Evolutionary conservation across 1,140 invertebrate genomes (phyloP), one percentile per base, ranked within the genome.

Genomic region (Pemphigus obesinymphae): DNA sequence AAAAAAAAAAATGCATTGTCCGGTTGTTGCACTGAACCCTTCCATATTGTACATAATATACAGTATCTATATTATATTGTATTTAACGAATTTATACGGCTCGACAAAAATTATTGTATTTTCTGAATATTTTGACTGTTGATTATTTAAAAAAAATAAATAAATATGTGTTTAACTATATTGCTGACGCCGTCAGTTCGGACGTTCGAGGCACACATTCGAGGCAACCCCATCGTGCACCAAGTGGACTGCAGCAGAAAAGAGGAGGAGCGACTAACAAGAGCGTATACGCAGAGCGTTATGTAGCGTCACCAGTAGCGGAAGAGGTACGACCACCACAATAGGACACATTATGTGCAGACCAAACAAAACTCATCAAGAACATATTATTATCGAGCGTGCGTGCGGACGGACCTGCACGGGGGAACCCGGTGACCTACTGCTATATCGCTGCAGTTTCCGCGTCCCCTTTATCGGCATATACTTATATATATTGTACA

Each of bases 371-470:
- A 48, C 72, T 75, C 72, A 23, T 50, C 72, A 31, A 55, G 72
- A 75, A 4, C 26, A 13, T 75, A 31, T 40, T 34, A 4, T 29
- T 10, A 29, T 63, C 3, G 72, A 34, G 48, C 15, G 45, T 2
- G n/a, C 29, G 48, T 10, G 48, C 17, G 5, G n/a, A 68, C 43
- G 7, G 40, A 50, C 23, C 17, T 15, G 43, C 2, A 29, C 43
- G 34, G 75, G 75, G 53, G 53, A 58, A 78, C 48, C 50, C 75
- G 75, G 75, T 78, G 75, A 78, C 75, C 75, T 78, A 78, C 75
- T 78, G 75, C 11, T 45, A 26, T 34, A 37, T 40, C 37, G 34
- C 34, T 31, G 75, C 50, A 61, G 53, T 78, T 58, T 78, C 75
- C 50, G 75, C 75, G 75, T 78, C 50, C 73, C 73, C 73, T 76